Conservation (phyloP, 2,113 vertebrate genomes). For the Eretmochelys imbricata region DNA sequence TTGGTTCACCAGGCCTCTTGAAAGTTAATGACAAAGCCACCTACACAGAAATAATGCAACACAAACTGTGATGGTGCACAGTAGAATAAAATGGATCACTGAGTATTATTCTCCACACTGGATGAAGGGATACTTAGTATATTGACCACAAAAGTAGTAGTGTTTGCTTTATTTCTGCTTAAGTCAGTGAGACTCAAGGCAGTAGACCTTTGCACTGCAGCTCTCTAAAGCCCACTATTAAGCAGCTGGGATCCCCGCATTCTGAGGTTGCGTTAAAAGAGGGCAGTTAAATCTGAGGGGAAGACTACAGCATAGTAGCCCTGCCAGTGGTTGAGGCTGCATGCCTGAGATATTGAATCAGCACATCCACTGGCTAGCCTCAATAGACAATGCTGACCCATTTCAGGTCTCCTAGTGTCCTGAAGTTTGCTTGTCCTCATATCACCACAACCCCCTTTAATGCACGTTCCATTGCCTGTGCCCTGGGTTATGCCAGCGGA, state of each 20-base stretch:
- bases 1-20: conserved; percentile 31
- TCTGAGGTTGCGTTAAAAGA: not conserved
- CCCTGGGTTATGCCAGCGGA: conserved; percentile 20
- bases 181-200: not conserved
- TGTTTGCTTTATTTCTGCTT: not conserved
- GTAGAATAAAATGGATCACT: conserved; percentile 54
- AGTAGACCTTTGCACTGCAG: not conserved
- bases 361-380: not conserved
- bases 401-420: not conserved
- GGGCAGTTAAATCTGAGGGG: not conserved
- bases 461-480: conserved; percentile 26
- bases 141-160: not conserved
- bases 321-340: not conserved
- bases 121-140: conserved; percentile 44
- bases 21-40: conserved; percentile 67
- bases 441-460: conserved; percentile 20
- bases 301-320: not conserved
- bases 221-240: not conserved
- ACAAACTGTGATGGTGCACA: conserved; percentile 20
- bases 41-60: not conserved
- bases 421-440: not conserved
- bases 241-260: not conserved
- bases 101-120: conserved; percentile 8
- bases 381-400: not conserved
- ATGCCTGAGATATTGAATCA: not conserved